Percentiles rank a stretch among this genome's conserved stretches.
phyloP scores from a whole-genome alignment of 1,140 invertebrate genomes.

The Vollenhovia emeryi region DNA sequence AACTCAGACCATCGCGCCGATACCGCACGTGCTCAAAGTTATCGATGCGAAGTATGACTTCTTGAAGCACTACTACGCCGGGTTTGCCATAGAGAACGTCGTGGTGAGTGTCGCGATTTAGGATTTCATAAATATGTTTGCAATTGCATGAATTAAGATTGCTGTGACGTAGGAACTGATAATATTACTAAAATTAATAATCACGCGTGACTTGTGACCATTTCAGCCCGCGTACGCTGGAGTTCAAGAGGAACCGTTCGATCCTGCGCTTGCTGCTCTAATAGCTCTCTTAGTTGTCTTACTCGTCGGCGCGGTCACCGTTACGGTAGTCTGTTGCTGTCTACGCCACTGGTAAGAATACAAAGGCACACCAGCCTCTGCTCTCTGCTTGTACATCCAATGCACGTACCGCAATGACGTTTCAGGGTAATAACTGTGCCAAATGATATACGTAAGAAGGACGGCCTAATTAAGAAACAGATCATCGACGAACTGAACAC shows the following conservation, averaged over 20 bases:
- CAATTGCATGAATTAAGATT: background rate
- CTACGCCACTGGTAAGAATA: conserved; percentile 92
- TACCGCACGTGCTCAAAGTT: conserved; percentile 92
- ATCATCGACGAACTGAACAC: conserved; percentile 94
- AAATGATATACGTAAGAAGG: conserved; percentile 89
- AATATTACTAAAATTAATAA: background rate
- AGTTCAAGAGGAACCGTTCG: conserved; percentile 90
- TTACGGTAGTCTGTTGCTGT: conserved; percentile 95
- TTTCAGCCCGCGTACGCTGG: conserved; percentile 85
- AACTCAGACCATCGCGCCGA: conserved; percentile 91
- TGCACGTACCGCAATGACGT: background rate
- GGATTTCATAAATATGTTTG: background rate
- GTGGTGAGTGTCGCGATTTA: conserved; percentile 83
- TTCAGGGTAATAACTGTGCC: conserved; percentile 89
- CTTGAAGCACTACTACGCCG: conserved; percentile 91
- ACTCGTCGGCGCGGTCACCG: conserved; percentile 94
- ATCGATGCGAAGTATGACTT: conserved; percentile 95
- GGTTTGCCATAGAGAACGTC: conserved; percentile 94
- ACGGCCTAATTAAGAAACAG: conserved; percentile 92
- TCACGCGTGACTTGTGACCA: conserved; percentile 7
- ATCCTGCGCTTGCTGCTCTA: conserved; percentile 93
- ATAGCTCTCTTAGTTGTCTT: conserved; percentile 94
- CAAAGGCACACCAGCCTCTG: conserved; percentile 31
- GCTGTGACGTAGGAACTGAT: background rate
- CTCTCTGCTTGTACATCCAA: background rate